These are phyloP conservation scores for Leucophenga varia DNA, from an alignment of 1,140 invertebrate genomes.

Conservation along the genomic window DNA sequence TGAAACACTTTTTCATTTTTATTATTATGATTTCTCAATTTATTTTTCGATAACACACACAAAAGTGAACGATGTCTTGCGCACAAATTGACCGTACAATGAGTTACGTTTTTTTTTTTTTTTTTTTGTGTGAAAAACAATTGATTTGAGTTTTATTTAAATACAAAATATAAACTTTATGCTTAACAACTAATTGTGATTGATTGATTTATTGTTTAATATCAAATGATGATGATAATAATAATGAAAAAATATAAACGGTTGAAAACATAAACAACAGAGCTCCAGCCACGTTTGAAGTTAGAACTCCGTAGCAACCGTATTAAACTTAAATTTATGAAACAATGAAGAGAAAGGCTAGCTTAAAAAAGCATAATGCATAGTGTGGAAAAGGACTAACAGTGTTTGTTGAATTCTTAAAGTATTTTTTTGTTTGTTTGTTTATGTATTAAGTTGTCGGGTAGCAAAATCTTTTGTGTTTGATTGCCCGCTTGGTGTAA, in stretches of 20 bases:
- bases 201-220: slow-evolving; percentile 5
- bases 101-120: slow-evolving; percentile 15
- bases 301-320: too few relatives aligned
- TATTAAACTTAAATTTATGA: slow-evolving; percentile 47
- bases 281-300: too few relatives aligned
- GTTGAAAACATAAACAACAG: too few relatives aligned
- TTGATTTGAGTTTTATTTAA: slow-evolving; percentile 31
- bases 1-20: slow-evolving; percentile 11
- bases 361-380: too few relatives aligned
- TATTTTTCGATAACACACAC: too few relatives aligned
- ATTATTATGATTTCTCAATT: slow-evolving; percentile 12
- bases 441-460: neutral
- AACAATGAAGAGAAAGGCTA: slow-evolving; percentile 37
- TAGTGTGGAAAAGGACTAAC: slow-evolving; percentile 34
- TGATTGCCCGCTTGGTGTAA: slow-evolving; percentile 5
- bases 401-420: too few relatives aligned
- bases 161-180: slow-evolving; percentile 18
- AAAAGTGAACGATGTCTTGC: too few relatives aligned
- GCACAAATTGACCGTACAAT: too few relatives aligned
- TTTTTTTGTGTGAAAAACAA: slow-evolving; percentile 35
- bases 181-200: slow-evolving; percentile 49
- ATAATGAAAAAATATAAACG: too few relatives aligned
- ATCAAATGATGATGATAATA: too few relatives aligned
- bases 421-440: too few relatives aligned
- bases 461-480: slow-evolving; percentile 4